Conservation (phyloP, 2,797 vertebrate genomes). For the Oreortyx pictus region DNA sequence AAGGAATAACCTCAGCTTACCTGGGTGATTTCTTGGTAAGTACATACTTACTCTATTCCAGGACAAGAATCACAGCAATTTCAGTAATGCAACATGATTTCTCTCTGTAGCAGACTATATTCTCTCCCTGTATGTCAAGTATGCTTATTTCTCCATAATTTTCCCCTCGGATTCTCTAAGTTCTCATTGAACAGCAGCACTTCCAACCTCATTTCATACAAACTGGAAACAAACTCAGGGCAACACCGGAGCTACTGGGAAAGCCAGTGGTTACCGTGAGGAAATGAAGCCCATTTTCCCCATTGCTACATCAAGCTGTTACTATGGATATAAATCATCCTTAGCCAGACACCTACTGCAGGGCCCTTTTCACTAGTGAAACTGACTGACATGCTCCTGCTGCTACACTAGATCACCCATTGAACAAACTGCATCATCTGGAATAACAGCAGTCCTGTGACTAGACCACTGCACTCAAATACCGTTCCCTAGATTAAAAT, state of each 20-base stretch:
- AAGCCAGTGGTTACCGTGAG: neutral
- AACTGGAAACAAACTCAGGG: neutral
- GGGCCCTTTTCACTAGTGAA: neutral
- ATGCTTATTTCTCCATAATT: neutral
- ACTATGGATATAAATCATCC: rapidly evolving
- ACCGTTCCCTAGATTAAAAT: neutral
- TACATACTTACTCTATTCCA: neutral
- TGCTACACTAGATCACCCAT: neutral
- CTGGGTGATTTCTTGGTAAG: constrained; percentile 73
- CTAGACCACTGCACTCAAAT: neutral
- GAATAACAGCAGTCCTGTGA: neutral
- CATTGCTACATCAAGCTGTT: rapidly evolving
- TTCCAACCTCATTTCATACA: neutral
- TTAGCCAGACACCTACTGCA: neutral
- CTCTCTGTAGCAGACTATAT: neutral
- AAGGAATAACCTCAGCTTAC: constrained; percentile 81
- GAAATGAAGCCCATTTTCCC: neutral
- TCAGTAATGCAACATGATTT: neutral
- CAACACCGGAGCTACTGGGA: neutral
- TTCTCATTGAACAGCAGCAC: neutral
- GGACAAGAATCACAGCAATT: neutral
- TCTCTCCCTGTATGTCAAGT: rapidly evolving
- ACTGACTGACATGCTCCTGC: neutral
- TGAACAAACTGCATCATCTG: neutral
- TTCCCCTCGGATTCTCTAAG: neutral